A percentile compares a stretch with the other conserved stretches of the same genome.
phyloP scores from a whole-genome alignment of 2,888 invertebrate genomes.

The Xiphydria camelus region DNA sequence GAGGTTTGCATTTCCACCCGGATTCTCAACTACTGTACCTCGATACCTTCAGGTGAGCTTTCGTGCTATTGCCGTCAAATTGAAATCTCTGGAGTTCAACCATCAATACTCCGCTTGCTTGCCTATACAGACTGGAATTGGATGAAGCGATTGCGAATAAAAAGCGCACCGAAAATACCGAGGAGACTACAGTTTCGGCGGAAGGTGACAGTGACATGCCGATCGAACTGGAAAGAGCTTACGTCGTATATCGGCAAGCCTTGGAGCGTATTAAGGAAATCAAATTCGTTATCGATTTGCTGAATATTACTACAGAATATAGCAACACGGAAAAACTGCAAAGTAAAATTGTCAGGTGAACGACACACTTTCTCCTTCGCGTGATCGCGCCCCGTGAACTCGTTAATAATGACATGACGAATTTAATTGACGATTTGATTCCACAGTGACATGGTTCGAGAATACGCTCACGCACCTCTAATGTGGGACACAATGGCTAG shows the following conservation, averaged over 20 bases:
- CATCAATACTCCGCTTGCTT: too few species aligned
- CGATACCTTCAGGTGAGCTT: conserved; percentile 66
- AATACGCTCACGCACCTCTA: conserved; percentile 60
- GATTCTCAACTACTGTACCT: conserved; percentile 69
- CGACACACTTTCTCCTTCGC: too few species aligned
- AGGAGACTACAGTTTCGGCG: conserved; percentile 3
- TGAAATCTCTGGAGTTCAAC: too few species aligned
- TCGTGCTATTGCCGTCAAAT: too few species aligned
- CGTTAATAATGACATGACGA: not conserved
- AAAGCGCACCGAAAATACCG: conserved; percentile 1
- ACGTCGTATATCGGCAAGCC: conserved; percentile 66
- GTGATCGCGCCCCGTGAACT: too few species aligned
- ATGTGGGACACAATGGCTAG: conserved; percentile 67
- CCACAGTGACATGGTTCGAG: conserved; percentile 58
- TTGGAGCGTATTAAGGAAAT: conserved; percentile 63
- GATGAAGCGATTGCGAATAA: conserved; percentile 1
- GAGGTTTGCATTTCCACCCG: conserved; percentile 77
- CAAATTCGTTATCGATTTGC: conserved; percentile 64
- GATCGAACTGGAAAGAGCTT: conserved; percentile 61
- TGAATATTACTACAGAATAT: conserved; percentile 64
- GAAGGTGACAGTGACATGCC: conserved; percentile 24
- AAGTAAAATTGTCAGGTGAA: conserved; percentile 59
- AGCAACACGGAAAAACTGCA: conserved; percentile 65
- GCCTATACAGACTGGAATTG: conserved; percentile 3
- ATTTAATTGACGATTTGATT: conserved; percentile 2